Conservation (phyloP, 2,113 vertebrate species). For the Ailurus styani region DNA sequence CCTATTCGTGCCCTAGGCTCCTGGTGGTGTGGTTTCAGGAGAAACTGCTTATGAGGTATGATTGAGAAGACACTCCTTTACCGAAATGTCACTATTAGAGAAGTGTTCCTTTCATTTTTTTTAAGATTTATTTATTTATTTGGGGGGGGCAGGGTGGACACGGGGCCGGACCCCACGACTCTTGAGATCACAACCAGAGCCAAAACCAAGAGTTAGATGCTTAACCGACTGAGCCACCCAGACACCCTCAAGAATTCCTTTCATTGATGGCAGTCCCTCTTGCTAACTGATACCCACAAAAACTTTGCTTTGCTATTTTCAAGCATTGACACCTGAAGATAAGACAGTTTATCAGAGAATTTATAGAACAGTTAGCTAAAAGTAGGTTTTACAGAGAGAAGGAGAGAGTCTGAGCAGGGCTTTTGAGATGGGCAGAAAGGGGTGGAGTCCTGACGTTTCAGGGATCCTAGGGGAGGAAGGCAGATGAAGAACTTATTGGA, state of each 20-base stretch:
- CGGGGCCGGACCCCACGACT: not conserved
- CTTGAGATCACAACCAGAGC: not conserved
- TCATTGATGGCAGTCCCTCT: not conserved
- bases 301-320: not conserved
- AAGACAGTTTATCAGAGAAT: not conserved
- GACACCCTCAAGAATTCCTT: not conserved
- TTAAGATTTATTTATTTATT: not conserved
- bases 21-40: not conserved
- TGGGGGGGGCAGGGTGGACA: not conserved
- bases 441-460: not conserved
- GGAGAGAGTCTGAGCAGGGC: not conserved
- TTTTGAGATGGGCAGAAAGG: not conserved
- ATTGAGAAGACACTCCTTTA: not conserved
- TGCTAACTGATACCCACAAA: not conserved
- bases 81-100: not conserved
- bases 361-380: not conserved
- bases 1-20: accelerated
- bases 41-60: not conserved
- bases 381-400: not conserved
- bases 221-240: not conserved
- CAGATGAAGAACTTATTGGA: not conserved
- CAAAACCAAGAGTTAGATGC: not conserved
- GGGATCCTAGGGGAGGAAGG: not conserved
- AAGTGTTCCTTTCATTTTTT: not conserved
- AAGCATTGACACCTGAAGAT: not conserved